Evolutionary conservation across 2,113 vertebrate genomes (phyloP), one percentile per base, ranked within the genome.

Genomic region (Larimichthys polyactis): DNA sequence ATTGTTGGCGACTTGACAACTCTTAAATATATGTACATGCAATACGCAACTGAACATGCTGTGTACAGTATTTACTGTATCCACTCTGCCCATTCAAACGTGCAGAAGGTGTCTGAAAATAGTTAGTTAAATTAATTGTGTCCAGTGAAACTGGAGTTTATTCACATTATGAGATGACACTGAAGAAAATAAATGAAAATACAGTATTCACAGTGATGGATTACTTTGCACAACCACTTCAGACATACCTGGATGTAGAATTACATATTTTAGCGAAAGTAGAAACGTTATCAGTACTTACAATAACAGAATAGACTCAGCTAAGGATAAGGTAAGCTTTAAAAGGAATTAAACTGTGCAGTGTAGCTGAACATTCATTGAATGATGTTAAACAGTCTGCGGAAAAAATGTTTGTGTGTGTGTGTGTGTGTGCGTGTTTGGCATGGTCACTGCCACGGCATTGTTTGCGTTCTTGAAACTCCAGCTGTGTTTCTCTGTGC

Each of bases 401-500:
- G 62, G 49, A 44, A 43, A 73, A 17, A 43, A 55, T 62, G 0
- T 17, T 22, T 44, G 49, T 73, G 43, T 51, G 62, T 59, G 40
- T 62, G 36, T 60, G 36, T 66, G 77, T 81, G 67, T 57, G 43
- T 44, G 62, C 54, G 40, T 62, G 36, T 78, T 24, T 83, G 74
- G 32, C 70, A 71, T 71, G 49, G 48, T 89, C 65, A 86, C 40
- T 72, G 59, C 73, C 48, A 57, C 24, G 14, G 49, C 17, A 58
- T 69, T 87, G 62, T 81, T 71, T 75, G 29, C 24, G 2, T 80
- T 49, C 75, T 82, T 82, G 74, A 88, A 75, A 83, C 78, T 87
- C 85, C 75, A 90, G 83, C 81, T 89, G 86, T 83, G 51, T 83
- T 81, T 85, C 67, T 81, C 54, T 74, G 40, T 73, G 81, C 81